These are phyloP conservation scores for Ruditapes philippinarum DNA, from an alignment of 1,140 invertebrate species.

Conservation along the genomic window DNA sequence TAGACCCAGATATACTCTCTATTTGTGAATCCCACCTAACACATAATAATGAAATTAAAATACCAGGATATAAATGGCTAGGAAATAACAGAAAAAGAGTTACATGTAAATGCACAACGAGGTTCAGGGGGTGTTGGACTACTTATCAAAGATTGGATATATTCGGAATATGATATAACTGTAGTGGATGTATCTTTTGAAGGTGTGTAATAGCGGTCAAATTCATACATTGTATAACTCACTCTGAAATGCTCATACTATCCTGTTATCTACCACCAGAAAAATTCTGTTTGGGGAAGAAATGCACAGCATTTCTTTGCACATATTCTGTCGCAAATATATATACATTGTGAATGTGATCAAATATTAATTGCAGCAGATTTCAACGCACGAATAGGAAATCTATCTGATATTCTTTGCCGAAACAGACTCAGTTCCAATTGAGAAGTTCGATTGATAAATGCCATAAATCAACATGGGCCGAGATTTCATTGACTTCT, in stretches of 20 bases:
- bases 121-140: no score
- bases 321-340: conserved; percentile 37
- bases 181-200: no score
- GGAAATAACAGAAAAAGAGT: no score
- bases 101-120: no score
- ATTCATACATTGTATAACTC: neutral
- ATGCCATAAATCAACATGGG: conserved; percentile 63
- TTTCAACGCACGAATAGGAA: conserved; percentile 50
- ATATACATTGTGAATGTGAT: conserved; percentile 22
- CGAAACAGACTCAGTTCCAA: neutral
- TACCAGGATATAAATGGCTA: no score
- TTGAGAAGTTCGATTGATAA: neutral
- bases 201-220: neutral
- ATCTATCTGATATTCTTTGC: neutral
- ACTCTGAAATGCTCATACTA: neutral
- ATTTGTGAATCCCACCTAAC: no score
- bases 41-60: no score
- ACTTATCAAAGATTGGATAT: no score
- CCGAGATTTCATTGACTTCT: conserved; percentile 49
- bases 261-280: conserved; percentile 28
- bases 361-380: neutral
- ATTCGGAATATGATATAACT: no score
- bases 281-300: neutral
- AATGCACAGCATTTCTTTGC: conserved; percentile 18
- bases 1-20: no score